These are phyloP conservation scores for Motacilla alba DNA, from an alignment of 2,113 vertebrate species.

Conservation along the genomic window DNA sequence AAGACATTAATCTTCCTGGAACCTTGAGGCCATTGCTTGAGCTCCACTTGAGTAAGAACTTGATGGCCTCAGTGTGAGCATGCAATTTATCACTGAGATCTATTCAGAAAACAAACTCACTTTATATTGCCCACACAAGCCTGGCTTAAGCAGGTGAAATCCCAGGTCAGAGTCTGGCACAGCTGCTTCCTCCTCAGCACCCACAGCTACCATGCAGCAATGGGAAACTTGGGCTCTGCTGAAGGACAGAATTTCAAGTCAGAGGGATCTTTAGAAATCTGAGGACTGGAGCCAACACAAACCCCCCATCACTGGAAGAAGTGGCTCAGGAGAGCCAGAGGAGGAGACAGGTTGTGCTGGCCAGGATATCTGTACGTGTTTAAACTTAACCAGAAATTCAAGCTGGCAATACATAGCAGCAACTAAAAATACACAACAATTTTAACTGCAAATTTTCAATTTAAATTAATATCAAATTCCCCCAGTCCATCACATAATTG, in stretches of 20 bases:
- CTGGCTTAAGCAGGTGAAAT: neutral
- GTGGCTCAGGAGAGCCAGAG: neutral
- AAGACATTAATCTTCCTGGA: neutral
- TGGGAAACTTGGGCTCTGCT: accelerated
- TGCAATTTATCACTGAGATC: neutral
- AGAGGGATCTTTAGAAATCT: neutral
- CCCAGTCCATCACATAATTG: neutral
- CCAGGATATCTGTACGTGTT: accelerated
- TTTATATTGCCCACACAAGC: neutral
- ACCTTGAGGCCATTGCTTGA: neutral
- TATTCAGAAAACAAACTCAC: neutral
- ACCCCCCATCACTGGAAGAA: neutral
- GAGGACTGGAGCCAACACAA: neutral
- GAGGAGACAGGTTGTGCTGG: neutral
- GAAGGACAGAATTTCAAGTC: neutral
- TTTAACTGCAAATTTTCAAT: neutral
- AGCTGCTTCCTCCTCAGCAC: neutral
- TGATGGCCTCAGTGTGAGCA: accelerated
- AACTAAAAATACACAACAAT: neutral
- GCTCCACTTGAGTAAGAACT: neutral
- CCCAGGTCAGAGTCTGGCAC: neutral
- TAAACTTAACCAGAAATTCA: neutral
- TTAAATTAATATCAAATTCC: neutral
- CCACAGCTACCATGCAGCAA: accelerated
- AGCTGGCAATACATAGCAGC: neutral